Evolutionary conservation across 2,113 vertebrate species (phyloP).

Genomic region (Silurus asotus): DNA sequence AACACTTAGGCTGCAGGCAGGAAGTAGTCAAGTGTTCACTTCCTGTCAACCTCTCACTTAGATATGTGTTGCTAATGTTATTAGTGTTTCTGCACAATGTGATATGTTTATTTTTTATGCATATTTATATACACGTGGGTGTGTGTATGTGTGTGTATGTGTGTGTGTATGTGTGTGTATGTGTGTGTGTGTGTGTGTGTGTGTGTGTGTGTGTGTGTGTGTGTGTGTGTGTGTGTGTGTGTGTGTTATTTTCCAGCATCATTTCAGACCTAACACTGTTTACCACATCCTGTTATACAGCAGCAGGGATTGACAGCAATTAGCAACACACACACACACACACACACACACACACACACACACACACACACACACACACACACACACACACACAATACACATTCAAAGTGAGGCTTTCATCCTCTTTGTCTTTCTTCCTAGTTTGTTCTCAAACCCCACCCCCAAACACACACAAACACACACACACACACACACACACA

Average conservation of each 20-base stretch:
- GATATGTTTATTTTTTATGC: background rate
- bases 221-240: background rate
- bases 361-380: constrained; percentile 26
- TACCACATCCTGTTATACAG: constrained; percentile 46
- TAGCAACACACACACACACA: constrained; percentile 23
- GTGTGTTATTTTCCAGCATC: background rate
- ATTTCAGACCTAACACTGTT: constrained; percentile 7
- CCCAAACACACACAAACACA: constrained; percentile 60
- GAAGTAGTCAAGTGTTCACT: constrained; percentile 8
- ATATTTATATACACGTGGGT: background rate
- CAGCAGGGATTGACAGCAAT: constrained; percentile 32
- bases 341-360: constrained; percentile 35
- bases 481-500: constrained; percentile 55
- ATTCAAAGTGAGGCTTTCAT: constrained; percentile 28
- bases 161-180: background rate
- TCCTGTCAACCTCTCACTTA: background rate
- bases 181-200: background rate
- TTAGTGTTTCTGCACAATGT: background rate
- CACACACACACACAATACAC: constrained; percentile 15
- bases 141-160: no score
- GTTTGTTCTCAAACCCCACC: constrained; percentile 18
- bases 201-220: no score
- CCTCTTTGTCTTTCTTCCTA: constrained; percentile 65
- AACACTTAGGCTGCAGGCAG: background rate
- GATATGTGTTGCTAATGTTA: background rate